Evolutionary conservation across 2,888 invertebrate genomes (phyloP).

Genomic region (Flexamia atlantica): DNA sequence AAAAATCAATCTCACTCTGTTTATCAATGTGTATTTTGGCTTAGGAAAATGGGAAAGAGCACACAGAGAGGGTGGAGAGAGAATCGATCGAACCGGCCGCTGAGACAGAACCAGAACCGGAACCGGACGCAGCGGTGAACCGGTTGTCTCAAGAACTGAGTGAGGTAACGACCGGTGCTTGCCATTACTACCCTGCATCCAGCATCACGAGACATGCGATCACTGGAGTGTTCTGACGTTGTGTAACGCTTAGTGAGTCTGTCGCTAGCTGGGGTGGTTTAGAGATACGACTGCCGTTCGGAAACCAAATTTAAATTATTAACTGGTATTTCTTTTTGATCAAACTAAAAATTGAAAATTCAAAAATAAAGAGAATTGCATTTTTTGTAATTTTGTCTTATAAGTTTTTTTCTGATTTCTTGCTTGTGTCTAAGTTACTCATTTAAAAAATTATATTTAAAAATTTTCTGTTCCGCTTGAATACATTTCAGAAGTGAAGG

Average conservation of each 20-base stretch:
- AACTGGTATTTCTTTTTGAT: too few species aligned
- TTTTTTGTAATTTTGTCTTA: too few species aligned
- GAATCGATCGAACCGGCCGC: constrained; percentile 52
- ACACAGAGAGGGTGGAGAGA: background rate
- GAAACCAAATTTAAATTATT: too few species aligned
- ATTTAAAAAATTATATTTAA: too few species aligned
- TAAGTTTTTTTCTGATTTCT: too few species aligned
- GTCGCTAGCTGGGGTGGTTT: background rate
- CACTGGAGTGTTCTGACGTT: constrained; percentile 75
- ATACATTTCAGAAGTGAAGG: too few species aligned
- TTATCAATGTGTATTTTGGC: background rate
- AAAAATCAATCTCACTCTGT: too few species aligned
- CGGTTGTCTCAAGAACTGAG: constrained; percentile 50
- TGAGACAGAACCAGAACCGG: background rate
- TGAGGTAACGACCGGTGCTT: constrained; percentile 62
- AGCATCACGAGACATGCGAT: constrained; percentile 79
- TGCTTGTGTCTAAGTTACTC: too few species aligned
- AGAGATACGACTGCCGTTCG: too few species aligned
- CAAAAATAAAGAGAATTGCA: too few species aligned
- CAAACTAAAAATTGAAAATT: too few species aligned
- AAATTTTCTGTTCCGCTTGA: too few species aligned
- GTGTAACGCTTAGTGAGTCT: background rate
- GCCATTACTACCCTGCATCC: constrained; percentile 71
- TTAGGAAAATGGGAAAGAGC: background rate
- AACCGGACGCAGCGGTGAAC: constrained; percentile 17